Conservation (phyloP, 2,888 invertebrate species). For the Ceramica pisi region DNA sequence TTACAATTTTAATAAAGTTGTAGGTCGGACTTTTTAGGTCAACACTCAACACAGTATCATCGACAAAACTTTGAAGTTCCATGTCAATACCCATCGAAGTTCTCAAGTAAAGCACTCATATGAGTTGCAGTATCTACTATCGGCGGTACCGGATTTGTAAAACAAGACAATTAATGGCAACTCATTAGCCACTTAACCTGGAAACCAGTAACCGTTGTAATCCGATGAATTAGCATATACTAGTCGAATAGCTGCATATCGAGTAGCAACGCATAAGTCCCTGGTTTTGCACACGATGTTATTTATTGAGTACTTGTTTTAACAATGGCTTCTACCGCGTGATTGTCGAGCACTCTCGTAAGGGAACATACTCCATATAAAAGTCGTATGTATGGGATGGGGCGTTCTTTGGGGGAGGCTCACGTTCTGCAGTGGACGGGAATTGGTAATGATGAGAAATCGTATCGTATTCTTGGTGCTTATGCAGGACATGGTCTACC, state of each 20-base stretch:
- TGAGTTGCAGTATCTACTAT: neutral
- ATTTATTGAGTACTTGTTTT: neutral
- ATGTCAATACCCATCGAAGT: slow-evolving; percentile 2
- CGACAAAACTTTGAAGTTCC: neutral
- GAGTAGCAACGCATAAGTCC: neutral
- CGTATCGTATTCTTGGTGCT: too few relatives aligned
- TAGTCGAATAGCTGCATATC: slow-evolving; percentile 19
- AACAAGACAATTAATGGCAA: slow-evolving; percentile 69
- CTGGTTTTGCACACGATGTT: neutral
- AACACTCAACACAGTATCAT: neutral
- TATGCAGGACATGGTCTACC: too few relatives aligned
- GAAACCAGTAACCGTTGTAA: slow-evolving; percentile 61
- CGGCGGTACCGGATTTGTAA: slow-evolving; percentile 50
- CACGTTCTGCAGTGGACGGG: too few relatives aligned
- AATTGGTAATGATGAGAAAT: too few relatives aligned
- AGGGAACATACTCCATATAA: too few relatives aligned
- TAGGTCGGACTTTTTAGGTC: neutral
- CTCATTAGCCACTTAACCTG: slow-evolving; percentile 74
- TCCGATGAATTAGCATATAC: slow-evolving; percentile 67
- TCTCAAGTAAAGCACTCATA: slow-evolving; percentile 1
- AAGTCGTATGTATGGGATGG: too few relatives aligned
- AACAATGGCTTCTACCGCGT: too few relatives aligned
- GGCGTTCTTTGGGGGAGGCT: too few relatives aligned
- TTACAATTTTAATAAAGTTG: neutral
- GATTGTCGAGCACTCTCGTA: too few relatives aligned